Evolutionary conservation across 2,888 invertebrate species (phyloP).

Genomic region (Acleris cristana): DNA sequence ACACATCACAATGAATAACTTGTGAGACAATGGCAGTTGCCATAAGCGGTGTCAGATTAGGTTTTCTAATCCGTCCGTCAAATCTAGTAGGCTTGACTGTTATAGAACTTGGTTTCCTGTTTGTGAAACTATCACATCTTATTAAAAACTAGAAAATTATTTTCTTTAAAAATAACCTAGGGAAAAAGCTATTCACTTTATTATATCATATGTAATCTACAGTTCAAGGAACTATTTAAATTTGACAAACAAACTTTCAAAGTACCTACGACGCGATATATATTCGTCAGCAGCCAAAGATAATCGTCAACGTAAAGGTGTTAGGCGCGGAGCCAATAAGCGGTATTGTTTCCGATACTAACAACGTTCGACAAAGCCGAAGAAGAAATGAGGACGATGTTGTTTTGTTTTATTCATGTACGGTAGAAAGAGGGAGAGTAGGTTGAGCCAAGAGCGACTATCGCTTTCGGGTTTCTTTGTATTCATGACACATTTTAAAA

Average conservation of each 20-base stretch:
- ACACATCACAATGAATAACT: constrained; percentile 28
- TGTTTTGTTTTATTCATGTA: constrained; percentile 36
- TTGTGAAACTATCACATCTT: neutral
- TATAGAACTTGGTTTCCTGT: no score
- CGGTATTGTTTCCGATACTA: constrained; percentile 39
- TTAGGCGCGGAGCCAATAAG: constrained; percentile 39
- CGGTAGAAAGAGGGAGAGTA: constrained; percentile 37
- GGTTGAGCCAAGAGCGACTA: constrained; percentile 21
- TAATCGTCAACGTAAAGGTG: constrained; percentile 5
- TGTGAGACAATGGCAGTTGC: constrained; percentile 32
- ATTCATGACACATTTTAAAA: neutral
- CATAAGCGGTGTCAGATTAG: constrained; percentile 16
- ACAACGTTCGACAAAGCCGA: constrained; percentile 34
- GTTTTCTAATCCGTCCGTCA: constrained; percentile 15
- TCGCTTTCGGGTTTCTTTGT: constrained; percentile 2
- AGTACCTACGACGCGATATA: no score
- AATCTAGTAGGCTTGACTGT: neutral
- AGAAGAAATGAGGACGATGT: constrained; percentile 32
- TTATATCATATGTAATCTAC: no score
- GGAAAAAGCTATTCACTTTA: no score
- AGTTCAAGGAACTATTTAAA: no score
- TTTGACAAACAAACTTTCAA: no score
- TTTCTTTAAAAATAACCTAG: no score
- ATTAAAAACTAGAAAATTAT: neutral
- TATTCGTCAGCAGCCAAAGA: no score